These are phyloP conservation scores for Drosophila paramelanica DNA, from an alignment of 2,888 invertebrate genomes.

Conservation along the genomic window DNA sequence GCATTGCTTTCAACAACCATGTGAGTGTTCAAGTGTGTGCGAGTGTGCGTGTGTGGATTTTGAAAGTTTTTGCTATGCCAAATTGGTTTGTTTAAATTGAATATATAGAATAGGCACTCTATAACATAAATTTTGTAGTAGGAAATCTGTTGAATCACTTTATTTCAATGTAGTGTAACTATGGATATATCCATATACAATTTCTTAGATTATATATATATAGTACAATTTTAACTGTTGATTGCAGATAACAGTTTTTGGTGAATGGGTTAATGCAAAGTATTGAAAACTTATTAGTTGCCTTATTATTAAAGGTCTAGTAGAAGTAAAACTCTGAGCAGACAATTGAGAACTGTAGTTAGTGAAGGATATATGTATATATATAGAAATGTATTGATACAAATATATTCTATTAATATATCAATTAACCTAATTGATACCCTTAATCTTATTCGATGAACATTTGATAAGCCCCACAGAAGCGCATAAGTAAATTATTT, in stretches of 20 bases:
- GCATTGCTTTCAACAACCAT: constrained; percentile 59
- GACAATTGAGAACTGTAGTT: too few species aligned
- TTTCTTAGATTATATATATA: neutral
- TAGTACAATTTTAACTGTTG: neutral
- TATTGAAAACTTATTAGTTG: too few species aligned
- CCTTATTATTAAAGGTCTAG: too few species aligned
- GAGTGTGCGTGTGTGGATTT: constrained; percentile 26
- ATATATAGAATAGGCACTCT: constrained; percentile 41
- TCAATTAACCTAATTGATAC: neutral
- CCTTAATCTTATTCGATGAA: neutral
- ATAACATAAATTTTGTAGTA: constrained; percentile 2
- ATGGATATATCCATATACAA: neutral
- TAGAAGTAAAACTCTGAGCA: too few species aligned
- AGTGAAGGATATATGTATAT: neutral
- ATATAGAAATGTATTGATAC: neutral
- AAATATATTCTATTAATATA: neutral
- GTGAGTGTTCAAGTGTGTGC: constrained; percentile 19
- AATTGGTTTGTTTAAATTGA: constrained; percentile 78
- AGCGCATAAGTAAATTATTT: neutral
- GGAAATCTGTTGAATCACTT: constrained; percentile 11
- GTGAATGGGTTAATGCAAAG: too few species aligned
- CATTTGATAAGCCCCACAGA: neutral
- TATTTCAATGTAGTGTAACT: neutral
- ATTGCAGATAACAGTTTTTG: neutral
- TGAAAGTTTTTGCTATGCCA: constrained; percentile 52